phyloP scores from a whole-genome alignment of 2,797 vertebrate species.

The Pantherophis vulpinus region DNA sequence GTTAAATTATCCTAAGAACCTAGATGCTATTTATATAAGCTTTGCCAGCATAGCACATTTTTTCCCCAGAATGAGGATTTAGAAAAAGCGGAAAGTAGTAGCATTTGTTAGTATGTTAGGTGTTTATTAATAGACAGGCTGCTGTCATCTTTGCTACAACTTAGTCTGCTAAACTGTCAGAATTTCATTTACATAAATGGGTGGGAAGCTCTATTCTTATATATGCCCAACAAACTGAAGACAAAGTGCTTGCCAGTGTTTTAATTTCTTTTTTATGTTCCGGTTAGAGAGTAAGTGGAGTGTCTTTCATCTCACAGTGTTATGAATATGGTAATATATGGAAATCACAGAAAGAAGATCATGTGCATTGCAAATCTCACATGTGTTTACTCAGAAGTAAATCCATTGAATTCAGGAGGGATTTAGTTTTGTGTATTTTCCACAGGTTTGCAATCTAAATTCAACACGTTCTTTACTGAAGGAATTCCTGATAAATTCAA shows the following conservation, averaged over 20 bases:
- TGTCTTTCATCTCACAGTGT: conserved; percentile 76
- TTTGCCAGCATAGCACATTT: conserved; percentile 35
- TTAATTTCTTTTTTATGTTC: conserved; percentile 81
- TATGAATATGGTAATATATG: conserved; percentile 91
- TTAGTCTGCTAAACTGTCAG: conserved; percentile 67
- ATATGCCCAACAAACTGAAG: conserved; percentile 77
- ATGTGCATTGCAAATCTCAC: conserved; percentile 38
- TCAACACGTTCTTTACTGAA: conserved; percentile 79
- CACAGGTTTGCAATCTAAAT: conserved; percentile 61
- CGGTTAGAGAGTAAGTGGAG: conserved; percentile 75
- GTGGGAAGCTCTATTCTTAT: conserved; percentile 71
- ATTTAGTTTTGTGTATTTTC: background rate
- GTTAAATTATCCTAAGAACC: background rate
- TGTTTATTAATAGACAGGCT: conserved; percentile 66
- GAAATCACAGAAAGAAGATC: conserved; percentile 83
- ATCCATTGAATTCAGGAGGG: background rate
- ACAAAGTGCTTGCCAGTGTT: conserved; percentile 81
- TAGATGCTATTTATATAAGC: conserved; percentile 23
- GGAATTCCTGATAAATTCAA: conserved; percentile 78
- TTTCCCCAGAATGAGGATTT: conserved; percentile 24
- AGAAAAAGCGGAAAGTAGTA: conserved; percentile 33
- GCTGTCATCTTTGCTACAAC: conserved; percentile 67
- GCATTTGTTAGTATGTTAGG: conserved; percentile 59
- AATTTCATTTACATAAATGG: conserved; percentile 76
- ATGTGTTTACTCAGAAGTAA: background rate